Conservation (phyloP, 2,797 vertebrate species). For the Anableps anableps region DNA sequence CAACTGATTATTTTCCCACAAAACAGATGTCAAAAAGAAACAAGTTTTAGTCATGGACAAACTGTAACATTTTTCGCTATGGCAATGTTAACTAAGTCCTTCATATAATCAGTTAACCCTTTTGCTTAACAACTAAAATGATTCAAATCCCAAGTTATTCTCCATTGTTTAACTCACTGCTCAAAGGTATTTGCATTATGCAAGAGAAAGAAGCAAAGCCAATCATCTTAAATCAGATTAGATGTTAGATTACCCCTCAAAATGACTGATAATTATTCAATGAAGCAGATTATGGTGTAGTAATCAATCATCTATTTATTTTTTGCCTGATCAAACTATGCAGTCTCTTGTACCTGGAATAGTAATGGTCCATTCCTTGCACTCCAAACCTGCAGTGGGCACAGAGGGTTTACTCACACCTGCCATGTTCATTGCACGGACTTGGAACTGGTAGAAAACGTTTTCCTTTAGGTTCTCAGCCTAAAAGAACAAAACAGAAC, state of each 20-base stretch:
- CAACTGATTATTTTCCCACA: too few species aligned
- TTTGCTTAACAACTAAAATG: too few species aligned
- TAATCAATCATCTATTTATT: not conserved
- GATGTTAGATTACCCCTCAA: not conserved
- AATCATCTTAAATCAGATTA: not conserved
- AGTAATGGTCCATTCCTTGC: slow-evolving; percentile 97
- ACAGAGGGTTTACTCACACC: slow-evolving; percentile 88
- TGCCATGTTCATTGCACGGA: slow-evolving; percentile 91
- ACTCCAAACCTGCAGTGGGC: slow-evolving; percentile 84
- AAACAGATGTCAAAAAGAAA: too few species aligned
- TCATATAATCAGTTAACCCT: too few species aligned
- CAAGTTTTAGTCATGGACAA: too few species aligned
- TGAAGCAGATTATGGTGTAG: not conserved
- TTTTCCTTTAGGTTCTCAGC: slow-evolving; percentile 95
- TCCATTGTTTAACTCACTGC: not conserved
- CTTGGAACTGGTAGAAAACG: slow-evolving; percentile 92
- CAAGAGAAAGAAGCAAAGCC: not conserved
- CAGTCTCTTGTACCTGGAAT: slow-evolving; percentile 86
- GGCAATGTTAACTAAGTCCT: too few species aligned
- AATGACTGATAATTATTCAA: not conserved
- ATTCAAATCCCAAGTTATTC: not conserved
- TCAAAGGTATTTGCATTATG: not conserved
- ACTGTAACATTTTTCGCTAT: too few species aligned
- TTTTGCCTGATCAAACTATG: not conserved
- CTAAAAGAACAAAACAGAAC: slow-evolving; percentile 70